Conservation (phyloP, 1,140 invertebrate genomes). For the Akabosia matsudoensis region DNA sequence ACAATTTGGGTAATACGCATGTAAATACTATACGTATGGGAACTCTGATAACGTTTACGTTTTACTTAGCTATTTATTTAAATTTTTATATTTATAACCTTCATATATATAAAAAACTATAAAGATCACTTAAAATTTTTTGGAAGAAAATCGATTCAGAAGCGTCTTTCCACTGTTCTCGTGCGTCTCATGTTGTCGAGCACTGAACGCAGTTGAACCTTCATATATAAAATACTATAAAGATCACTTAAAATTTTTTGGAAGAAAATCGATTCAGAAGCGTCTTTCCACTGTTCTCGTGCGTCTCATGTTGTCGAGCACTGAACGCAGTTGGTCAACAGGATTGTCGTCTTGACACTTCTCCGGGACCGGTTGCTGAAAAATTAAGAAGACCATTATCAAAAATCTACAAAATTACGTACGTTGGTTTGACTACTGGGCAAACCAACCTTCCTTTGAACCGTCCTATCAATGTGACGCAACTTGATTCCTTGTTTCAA, state of each 20-base stretch:
- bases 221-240: too few relatives aligned
- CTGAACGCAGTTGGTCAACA: slow-evolving; percentile 41
- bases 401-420: neutral
- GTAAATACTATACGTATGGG: too few relatives aligned
- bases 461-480: slow-evolving; percentile 33
- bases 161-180: neutral
- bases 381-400: slow-evolving; percentile 26
- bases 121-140: too few relatives aligned
- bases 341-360: slow-evolving; percentile 26
- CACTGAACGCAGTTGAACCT: slow-evolving; percentile 39
- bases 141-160: neutral
- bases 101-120: too few relatives aligned
- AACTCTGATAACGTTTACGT: too few relatives aligned
- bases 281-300: slow-evolving; percentile 4
- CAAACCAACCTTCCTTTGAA: slow-evolving; percentile 35
- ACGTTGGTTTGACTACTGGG: neutral
- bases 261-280: neutral
- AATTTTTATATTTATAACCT: too few relatives aligned
- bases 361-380: slow-evolving; percentile 33
- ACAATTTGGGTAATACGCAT: too few relatives aligned
- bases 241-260: too few relatives aligned
- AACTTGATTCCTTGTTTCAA: slow-evolving; percentile 44
- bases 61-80: too few relatives aligned
- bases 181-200: slow-evolving; percentile 38
- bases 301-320: slow-evolving; percentile 39